Conservation (phyloP, 2,888 invertebrate species). For the Agrochola macilenta region DNA sequence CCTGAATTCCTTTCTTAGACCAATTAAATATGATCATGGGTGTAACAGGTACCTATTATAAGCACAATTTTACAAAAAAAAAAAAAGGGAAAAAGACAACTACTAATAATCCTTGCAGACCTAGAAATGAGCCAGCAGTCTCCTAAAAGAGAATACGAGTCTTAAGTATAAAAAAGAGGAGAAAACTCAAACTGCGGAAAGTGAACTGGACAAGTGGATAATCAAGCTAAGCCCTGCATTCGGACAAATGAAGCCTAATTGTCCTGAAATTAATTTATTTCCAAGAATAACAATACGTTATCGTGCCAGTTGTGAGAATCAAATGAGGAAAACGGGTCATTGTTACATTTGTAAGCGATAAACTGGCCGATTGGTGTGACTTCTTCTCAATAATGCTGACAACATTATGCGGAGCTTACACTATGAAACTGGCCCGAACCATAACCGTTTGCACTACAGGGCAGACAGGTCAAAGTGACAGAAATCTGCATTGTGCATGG, state of each 20-base stretch:
- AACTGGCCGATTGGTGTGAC: slow-evolving; percentile 6
- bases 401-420: no score
- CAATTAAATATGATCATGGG: background rate
- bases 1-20: background rate
- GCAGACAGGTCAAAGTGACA: no score
- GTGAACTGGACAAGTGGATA: background rate
- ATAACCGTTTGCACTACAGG: no score
- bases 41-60: no score
- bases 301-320: slow-evolving; percentile 18
- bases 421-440: no score
- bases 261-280: slow-evolving; percentile 1
- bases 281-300: slow-evolving; percentile 15
- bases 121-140: background rate
- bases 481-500: no score
- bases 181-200: background rate
- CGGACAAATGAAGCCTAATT: background rate
- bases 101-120: background rate
- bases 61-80: no score
- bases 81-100: background rate
- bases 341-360: slow-evolving; percentile 15
- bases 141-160: background rate
- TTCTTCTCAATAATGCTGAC: slow-evolving; percentile 3
- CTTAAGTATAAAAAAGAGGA: background rate
- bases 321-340: slow-evolving; percentile 40
- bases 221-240: background rate